A percentile compares a stretch with the other conserved stretches of the same genome.
phyloP scores from a whole-genome alignment of 2,797 vertebrate genomes.

The Setipinna tenuifilis region DNA sequence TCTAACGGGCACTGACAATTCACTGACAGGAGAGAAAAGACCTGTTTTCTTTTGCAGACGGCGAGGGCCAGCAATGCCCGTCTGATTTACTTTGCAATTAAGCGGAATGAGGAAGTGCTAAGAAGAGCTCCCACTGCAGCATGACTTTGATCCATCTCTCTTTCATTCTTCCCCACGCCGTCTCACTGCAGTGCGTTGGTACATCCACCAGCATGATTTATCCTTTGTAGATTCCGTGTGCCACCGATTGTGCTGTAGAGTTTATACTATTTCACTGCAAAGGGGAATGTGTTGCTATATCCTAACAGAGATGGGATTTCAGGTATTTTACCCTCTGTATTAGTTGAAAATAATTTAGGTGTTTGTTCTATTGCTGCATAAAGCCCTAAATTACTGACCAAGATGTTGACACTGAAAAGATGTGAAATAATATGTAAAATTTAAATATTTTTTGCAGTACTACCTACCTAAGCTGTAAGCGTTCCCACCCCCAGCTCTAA shows the following conservation, averaged over 20 bases:
- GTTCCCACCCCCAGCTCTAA: neutral
- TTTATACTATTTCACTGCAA: neutral
- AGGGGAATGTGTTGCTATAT: neutral
- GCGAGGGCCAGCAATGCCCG: conserved; percentile 31
- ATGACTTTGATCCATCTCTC: conserved; percentile 43
- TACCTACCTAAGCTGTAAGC: too few species aligned
- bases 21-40: neutral
- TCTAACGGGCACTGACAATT: too few species aligned
- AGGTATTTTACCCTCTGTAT: neutral
- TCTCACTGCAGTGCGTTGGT: conserved; percentile 9
- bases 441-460: too few species aligned
- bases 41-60: conserved; percentile 37
- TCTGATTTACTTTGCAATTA: conserved; percentile 57
- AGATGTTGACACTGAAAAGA: neutral
- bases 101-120: conserved; percentile 32
- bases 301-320: neutral
- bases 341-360: neutral
- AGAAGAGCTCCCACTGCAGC: conserved; percentile 33
- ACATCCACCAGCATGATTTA: conserved; percentile 1
- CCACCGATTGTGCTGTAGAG: neutral
- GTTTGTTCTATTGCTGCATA: neutral
- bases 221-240: neutral
- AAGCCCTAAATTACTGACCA: neutral
- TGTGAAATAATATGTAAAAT: neutral
- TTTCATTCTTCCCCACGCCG: neutral